Conservation (phyloP, 1,140 invertebrate species). For the Asobara japonica region DNA sequence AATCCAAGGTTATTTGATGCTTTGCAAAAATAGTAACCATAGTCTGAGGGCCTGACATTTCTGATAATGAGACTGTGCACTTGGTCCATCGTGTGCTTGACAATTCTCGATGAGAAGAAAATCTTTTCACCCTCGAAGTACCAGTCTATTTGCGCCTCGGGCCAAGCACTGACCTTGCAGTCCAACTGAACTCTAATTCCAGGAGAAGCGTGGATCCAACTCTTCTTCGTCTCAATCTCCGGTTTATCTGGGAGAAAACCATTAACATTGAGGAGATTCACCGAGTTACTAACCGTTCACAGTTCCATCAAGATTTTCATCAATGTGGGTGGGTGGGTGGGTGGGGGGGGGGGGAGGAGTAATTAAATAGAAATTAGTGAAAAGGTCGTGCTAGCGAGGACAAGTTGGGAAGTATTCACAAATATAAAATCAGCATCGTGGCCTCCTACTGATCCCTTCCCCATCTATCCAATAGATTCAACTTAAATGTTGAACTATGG, state of each 20-base stretch:
- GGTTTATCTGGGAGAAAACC: constrained; percentile 71
- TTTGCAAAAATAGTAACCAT: constrained; percentile 81
- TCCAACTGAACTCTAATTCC: constrained; percentile 74
- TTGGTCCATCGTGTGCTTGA: constrained; percentile 68
- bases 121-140: constrained; percentile 65
- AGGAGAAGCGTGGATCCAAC: constrained; percentile 77
- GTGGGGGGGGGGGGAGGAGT: no score
- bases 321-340: no score
- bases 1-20: constrained; percentile 78
- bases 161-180: constrained; percentile 75
- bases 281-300: background rate
- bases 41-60: constrained; percentile 74
- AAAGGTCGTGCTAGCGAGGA: no score
- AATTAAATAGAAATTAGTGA: background rate
- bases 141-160: constrained; percentile 71
- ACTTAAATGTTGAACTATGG: no score
- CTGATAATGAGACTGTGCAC: constrained; percentile 75
- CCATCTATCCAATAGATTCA: no score
- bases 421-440: no score
- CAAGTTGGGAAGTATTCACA: no score
- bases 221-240: constrained; percentile 70
- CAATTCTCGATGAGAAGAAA: constrained; percentile 69
- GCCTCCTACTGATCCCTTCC: no score
- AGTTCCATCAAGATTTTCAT: constrained; percentile 4
- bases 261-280: background rate